Evolutionary conservation across 2,113 vertebrate species (phyloP), one percentile per base, ranked within the genome.

Genomic region (Cacatua alba): DNA sequence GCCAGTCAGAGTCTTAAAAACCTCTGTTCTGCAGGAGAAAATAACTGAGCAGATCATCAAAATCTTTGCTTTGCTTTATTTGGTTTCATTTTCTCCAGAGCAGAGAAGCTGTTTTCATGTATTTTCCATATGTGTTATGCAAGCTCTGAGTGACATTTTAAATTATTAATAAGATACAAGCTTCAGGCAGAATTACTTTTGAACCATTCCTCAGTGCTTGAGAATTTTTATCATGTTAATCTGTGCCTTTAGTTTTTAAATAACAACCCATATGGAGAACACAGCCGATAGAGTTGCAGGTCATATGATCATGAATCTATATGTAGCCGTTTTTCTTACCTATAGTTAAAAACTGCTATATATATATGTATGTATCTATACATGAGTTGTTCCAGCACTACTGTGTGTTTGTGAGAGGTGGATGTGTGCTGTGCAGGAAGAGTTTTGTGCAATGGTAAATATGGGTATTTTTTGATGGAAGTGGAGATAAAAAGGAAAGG

Each of bases 141-240:
- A 87, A 96, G 96, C 89, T 95, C 95, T 84, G 79, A 97, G 88
- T 96, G 97, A 88, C 95, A 97, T 97, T 98, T 98, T 62, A 55
- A 97, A 98, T 97, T 98, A 97, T 93, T 97, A 98, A 70, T 97
- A 98, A 97, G 94, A 97, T 94, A 60, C 90, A 96, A 77, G 77
- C 95, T 97, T 78, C 17, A 62, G 82, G 97, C 90, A 97, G 97
- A 94, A 97, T 95, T 88, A 90, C 92, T 97, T 97, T 96, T 79
- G 92, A 91, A 55, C 64, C 85, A 20, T 80, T 62, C 10, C 85
- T 94, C 5, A 3, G 74, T 95, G 93, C 85, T 90, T 31, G 81
- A 89, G 76, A 82, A 28, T 25, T 93, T 94, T 82, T 92, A 59
- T 83, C 64, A 94, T 55, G 88, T 64, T 90, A 89, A 93, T 89